Evolutionary conservation across 2,888 invertebrate genomes (phyloP), one percentile per base, ranked within the genome.

Genomic region (Diogma glabrata): DNA sequence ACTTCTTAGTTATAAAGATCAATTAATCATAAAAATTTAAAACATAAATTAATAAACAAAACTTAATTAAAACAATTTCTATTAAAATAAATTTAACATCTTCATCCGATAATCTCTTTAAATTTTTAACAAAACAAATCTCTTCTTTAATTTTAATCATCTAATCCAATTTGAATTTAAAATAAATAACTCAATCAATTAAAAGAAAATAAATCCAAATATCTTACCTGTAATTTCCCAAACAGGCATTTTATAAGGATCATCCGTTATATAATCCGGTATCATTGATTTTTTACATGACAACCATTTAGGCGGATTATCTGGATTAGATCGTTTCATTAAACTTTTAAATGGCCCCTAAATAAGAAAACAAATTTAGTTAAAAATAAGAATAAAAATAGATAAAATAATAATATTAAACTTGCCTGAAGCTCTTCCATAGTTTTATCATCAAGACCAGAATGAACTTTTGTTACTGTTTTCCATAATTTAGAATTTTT

Each of bases 191-290:
- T n/a, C n/a, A n/a, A n/a, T n/a, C n/a, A n/a, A n/a, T n/a, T n/a
- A n/a, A n/a, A n/a, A n/a, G n/a, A n/a, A n/a, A n/a, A n/a, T n/a
- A n/a, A n/a, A n/a, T n/a, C n/a, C n/a, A n/a, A n/a, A n/a, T n/a
- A n/a, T n/a, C 30, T 48, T 48, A 74, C 84, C 91, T 1, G 91
- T 89, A 53, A 95, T 90, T 72, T 95, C 94, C 94, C 95, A 95
- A 8, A 96, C 87, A 0, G 92, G 94, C 66, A 89, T 87, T 22
- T 78, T 72, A 64, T 84, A 83, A 0, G 95, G 94, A 69, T 91
- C 82, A 50, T 70, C 74, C 3, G 89, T 88, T 1, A 95, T 79
- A 65, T 89, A 93, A 72, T 95, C 94, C 0, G 95, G 95, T 10
- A 90, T 76, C 75, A 94, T 78, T 0, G 83, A 77, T 64, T 84